Base-by-base conservation (phyloP, 2,888 invertebrate genomes). In the Sinelater perroti region DNA sequence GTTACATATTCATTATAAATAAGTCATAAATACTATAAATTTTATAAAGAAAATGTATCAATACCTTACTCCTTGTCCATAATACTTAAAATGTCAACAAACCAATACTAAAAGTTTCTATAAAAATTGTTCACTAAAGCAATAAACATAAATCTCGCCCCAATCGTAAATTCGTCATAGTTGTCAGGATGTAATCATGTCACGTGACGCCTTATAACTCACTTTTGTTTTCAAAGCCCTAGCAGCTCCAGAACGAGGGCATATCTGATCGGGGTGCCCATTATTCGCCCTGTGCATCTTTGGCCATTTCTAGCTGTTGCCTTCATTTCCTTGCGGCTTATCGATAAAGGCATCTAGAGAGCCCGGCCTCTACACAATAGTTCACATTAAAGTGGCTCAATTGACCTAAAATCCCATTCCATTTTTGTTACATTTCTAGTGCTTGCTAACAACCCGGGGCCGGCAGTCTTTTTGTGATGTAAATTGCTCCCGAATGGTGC, bases 221-320 rank as follows among this genome's bases (percentile, higher is more conserved):
- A 63, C 60, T 63, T 62, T 62, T 62, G 62, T 62, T 62, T 63
- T 56, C 60, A 55, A 61, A 63, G 53, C 54, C 54, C 18, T n/a
- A n/a, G 20, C 47, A 20, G 38, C 24, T 54, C 38, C 36, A 47
- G 45, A 46, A 54, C 24, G 36, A 46, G 21, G 14, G 36, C 38
- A 35, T 58, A 53, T 58, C 53, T 54, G 58, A 58, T 54, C 30
- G 33, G 33, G 31, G n/a, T 36, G 26, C 16, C 47, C 46, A 56
- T 60, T 60, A 56, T 56, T 56, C 46, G 28, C 46, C 40, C 47
- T 57, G 46, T 57, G 57, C 57, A 57, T 57, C 50, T 44, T 38
- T 31, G 40, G 35, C 52, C 51, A 56, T 52, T 60, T 50, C 50
- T 44, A 55, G 47, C 51, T 60, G 46, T 54, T 54, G 44, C 35